Percentiles rank a stretch among this genome's conserved stretches.
phyloP scores from a whole-genome alignment of 2,888 invertebrate genomes.

The Agrilus cyanescens region DNA sequence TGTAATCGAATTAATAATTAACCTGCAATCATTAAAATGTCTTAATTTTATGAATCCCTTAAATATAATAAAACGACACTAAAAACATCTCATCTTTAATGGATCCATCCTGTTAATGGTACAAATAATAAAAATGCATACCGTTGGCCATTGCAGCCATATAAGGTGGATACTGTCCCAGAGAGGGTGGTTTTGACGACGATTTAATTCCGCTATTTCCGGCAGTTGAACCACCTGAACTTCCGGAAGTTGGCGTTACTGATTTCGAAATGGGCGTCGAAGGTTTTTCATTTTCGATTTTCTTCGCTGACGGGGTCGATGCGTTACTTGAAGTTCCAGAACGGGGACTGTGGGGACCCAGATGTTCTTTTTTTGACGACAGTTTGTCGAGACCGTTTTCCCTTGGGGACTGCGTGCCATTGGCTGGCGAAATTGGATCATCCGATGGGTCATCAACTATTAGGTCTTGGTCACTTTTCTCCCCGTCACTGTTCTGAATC shows the following conservation, averaged over 20 bases:
- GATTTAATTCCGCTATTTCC: constrained; percentile 41
- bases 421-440: constrained; percentile 75
- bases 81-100: background rate
- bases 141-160: constrained; percentile 39
- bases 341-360: constrained; percentile 58
- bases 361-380: constrained; percentile 63
- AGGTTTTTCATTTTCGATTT: constrained; percentile 73
- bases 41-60: background rate
- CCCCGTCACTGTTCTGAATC: constrained; percentile 64
- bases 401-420: constrained; percentile 76
- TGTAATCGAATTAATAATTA: constrained; percentile 27
- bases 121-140: constrained; percentile 23
- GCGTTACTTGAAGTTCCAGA: constrained; percentile 84
- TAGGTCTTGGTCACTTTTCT: constrained; percentile 82
- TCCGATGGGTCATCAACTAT: constrained; percentile 93
- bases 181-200: constrained; percentile 40
- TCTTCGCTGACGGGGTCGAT: constrained; percentile 78
- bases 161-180: constrained; percentile 51
- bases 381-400: constrained; percentile 78
- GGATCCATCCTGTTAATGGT: background rate
- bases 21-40: background rate
- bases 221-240: constrained; percentile 37
- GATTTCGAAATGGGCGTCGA: constrained; percentile 85
- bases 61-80: background rate
- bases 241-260: constrained; percentile 63